Percentiles rank a stretch among this genome's conserved stretches.
phyloP scores from a whole-genome alignment of 2,888 invertebrate genomes.

The Hemithea aestivaria region DNA sequence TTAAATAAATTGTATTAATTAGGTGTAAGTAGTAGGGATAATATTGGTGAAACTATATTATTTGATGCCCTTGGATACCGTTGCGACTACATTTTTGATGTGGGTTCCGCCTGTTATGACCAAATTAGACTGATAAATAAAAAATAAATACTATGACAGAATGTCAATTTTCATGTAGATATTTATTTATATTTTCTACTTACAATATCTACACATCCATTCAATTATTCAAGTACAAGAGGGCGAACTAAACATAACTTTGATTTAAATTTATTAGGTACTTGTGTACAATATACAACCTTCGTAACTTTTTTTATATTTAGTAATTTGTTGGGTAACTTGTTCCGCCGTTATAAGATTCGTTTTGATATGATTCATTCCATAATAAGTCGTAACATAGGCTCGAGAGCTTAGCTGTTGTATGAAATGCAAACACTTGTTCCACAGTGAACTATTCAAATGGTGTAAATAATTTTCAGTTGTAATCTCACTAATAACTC shows the following conservation, averaged over 20 bases:
- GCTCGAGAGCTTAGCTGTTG: slow-evolving; percentile 21
- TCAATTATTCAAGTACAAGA: slow-evolving; percentile 42
- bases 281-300: slow-evolving; percentile 15
- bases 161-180: slow-evolving; percentile 50
- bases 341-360: slow-evolving; percentile 20
- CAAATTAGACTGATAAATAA: slow-evolving; percentile 61
- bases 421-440: slow-evolving; percentile 17
- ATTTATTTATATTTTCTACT: slow-evolving; percentile 39
- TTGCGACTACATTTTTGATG: slow-evolving; percentile 41
- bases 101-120: slow-evolving; percentile 63
- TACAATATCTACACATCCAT: slow-evolving; percentile 30
- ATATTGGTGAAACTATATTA: slow-evolving; percentile 42
- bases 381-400: slow-evolving; percentile 21
- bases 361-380: slow-evolving; percentile 19
- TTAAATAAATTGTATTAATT: slow-evolving; percentile 58
- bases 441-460: slow-evolving; percentile 11
- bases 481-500: slow-evolving; percentile 68
- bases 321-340: slow-evolving; percentile 17
- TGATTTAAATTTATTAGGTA: slow-evolving; percentile 11
- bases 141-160: slow-evolving; percentile 40
- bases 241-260: slow-evolving; percentile 29
- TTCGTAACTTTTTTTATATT: slow-evolving; percentile 11
- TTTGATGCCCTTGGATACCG: slow-evolving; percentile 51
- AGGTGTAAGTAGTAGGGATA: slow-evolving; percentile 54
- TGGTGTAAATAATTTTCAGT: slow-evolving; percentile 22